A percentile compares a stretch with the other conserved stretches of the same genome.
phyloP scores from a whole-genome alignment of 2,113 vertebrate genomes.

The Jacana jacana region DNA sequence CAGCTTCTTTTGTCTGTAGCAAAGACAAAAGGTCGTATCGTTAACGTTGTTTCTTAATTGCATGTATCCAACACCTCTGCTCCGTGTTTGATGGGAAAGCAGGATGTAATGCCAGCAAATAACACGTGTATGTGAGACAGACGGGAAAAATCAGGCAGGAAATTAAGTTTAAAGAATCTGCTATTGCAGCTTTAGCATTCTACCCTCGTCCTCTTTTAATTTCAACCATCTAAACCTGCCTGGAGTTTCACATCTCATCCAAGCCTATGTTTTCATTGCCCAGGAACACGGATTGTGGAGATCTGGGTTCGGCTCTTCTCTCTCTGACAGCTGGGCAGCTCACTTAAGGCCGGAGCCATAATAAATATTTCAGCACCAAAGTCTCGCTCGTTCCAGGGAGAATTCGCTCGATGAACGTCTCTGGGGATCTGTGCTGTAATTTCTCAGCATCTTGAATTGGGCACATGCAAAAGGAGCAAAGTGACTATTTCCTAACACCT shows the following conservation, averaged over 20 bases:
- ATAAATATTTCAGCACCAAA: background rate
- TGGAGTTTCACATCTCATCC: background rate
- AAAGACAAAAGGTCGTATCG: background rate
- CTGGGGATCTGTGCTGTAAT: background rate
- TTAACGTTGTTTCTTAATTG: background rate
- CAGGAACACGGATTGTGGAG: background rate
- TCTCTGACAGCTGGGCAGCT: background rate
- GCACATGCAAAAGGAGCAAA: background rate
- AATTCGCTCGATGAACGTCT: background rate
- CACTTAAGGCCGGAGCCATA: background rate
- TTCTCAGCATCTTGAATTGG: background rate
- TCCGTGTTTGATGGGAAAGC: background rate
- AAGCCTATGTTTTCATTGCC: background rate
- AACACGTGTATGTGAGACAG: background rate
- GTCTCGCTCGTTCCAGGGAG: background rate
- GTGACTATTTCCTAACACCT: background rate
- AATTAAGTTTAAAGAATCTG: background rate
- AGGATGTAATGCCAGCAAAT: background rate
- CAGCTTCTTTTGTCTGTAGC: constrained; percentile 91
- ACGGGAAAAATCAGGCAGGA: background rate
- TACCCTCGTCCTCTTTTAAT: background rate
- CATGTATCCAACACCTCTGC: background rate
- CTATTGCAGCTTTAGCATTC: background rate
- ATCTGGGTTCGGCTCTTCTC: background rate
- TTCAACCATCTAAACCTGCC: background rate